Conservation (phyloP, 1,140 invertebrate species). For the Habropoda laboriosa region DNA sequence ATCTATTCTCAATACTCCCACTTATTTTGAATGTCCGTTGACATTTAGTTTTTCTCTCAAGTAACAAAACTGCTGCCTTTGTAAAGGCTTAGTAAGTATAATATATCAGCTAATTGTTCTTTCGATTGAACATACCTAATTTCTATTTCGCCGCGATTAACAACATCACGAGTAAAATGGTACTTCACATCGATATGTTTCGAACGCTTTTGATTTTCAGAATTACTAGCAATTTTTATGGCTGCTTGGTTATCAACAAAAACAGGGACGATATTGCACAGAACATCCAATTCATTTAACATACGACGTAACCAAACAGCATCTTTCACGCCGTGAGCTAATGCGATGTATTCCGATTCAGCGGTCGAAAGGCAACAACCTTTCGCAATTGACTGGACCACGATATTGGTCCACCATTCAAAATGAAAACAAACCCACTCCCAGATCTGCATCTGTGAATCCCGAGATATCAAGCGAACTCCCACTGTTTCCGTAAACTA, state of each 20-base stretch:
- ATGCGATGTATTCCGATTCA: slow-evolving; percentile 51
- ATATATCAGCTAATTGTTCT: slow-evolving; percentile 52
- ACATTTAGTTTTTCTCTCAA: slow-evolving; percentile 21
- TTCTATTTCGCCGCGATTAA: slow-evolving; percentile 42
- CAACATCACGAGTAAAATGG: slow-evolving; percentile 71
- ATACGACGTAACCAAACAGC: slow-evolving; percentile 37
- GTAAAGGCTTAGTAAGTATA: slow-evolving; percentile 62
- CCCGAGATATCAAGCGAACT: slow-evolving; percentile 11
- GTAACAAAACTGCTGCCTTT: slow-evolving; percentile 25
- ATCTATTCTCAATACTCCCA: slow-evolving; percentile 7
- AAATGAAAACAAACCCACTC: neutral
- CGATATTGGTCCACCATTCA: neutral
- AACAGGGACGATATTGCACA: slow-evolving; percentile 14
- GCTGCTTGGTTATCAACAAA: slow-evolving; percentile 71
- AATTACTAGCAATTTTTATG: slow-evolving; percentile 74
- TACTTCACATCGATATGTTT: slow-evolving; percentile 75
- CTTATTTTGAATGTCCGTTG: neutral
- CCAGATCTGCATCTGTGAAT: slow-evolving; percentile 45
- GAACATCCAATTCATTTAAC: slow-evolving; percentile 23
- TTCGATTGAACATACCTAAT: slow-evolving; percentile 48
- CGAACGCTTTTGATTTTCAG: slow-evolving; percentile 64
- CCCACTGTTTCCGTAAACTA: slow-evolving; percentile 38
- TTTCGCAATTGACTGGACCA: slow-evolving; percentile 1
- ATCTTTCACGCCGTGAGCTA: slow-evolving; percentile 28
- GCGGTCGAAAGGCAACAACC: neutral